These are phyloP conservation scores for Melangyna quadrimaculata DNA, from an alignment of 2,888 invertebrate species.

Conservation along the genomic window DNA sequence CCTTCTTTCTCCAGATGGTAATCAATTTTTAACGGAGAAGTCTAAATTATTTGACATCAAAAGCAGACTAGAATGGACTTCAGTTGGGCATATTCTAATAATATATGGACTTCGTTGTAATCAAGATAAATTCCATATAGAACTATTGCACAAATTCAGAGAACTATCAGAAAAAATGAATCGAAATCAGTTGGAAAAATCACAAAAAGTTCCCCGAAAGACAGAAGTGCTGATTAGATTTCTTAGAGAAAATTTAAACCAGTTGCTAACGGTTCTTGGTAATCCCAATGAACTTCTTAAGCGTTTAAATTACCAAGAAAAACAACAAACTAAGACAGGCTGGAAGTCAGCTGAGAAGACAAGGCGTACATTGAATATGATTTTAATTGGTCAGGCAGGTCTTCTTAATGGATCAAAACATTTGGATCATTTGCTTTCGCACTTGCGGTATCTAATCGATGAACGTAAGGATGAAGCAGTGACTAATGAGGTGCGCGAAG, in stretches of 20 bases:
- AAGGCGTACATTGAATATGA: constrained; percentile 83
- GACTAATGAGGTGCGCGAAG: constrained; percentile 80
- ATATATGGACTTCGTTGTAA: constrained; percentile 82
- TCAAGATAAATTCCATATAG: constrained; percentile 82
- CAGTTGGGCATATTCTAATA: constrained; percentile 81
- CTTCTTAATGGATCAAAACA: constrained; percentile 82
- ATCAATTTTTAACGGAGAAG: constrained; percentile 80
- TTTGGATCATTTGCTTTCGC: constrained; percentile 80
- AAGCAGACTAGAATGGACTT: constrained; percentile 78
- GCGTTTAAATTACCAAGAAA: constrained; percentile 81
- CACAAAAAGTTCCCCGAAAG: constrained; percentile 77
- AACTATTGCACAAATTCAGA: constrained; percentile 80
- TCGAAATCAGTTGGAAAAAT: constrained; percentile 74
- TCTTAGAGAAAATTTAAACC: constrained; percentile 77
- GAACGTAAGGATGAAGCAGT: constrained; percentile 77
- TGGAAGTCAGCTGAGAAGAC: constrained; percentile 81
- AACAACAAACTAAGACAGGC: constrained; percentile 80
- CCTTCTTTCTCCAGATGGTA: constrained; percentile 82
- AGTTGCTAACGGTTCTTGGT: constrained; percentile 80
- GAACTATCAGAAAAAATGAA: constrained; percentile 74
- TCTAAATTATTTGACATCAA: constrained; percentile 78
- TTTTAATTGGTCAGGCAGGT: constrained; percentile 84
- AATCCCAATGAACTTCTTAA: constrained; percentile 82
- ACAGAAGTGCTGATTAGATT: constrained; percentile 77
- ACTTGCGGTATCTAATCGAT: constrained; percentile 75